These are phyloP conservation scores for Pherbina coryleti DNA, from an alignment of 2,888 invertebrate species.

Conservation along the genomic window DNA sequence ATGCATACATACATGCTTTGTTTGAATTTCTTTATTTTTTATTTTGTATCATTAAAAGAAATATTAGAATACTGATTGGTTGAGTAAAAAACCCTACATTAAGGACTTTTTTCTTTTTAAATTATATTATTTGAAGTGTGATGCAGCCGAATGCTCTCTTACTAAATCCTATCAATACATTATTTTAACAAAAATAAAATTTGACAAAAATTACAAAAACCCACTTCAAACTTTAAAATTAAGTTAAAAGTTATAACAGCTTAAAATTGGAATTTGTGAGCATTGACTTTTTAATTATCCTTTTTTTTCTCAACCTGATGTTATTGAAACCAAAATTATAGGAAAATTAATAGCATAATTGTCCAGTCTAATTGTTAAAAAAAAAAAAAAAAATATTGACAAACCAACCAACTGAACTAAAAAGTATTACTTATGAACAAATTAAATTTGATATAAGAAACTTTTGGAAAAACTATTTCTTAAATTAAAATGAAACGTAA, in stretches of 20 bases:
- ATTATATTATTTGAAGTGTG: no score
- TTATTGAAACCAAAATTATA: conserved; percentile 29
- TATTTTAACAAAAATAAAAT: no score
- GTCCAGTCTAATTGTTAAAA: conserved; percentile 49
- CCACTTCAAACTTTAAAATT: no score
- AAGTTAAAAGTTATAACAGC: background rate
- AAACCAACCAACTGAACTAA: conserved; percentile 37
- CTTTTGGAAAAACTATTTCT: conserved; percentile 46
- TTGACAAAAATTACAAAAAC: no score
- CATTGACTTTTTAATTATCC: background rate
- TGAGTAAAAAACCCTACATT: no score
- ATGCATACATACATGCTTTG: no score
- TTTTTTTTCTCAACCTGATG: background rate
- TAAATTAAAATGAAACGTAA: background rate
- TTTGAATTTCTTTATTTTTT: no score
- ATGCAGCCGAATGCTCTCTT: no score
- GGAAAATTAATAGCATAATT: conserved; percentile 43
- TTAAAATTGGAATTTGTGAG: background rate
- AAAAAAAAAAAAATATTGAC: conserved; percentile 46
- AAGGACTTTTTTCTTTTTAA: no score
- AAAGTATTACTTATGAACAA: conserved; percentile 17
- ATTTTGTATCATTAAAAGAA: no score
- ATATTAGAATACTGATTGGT: no score
- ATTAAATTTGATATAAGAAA: conserved; percentile 15
- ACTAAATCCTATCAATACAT: no score